Percentiles rank a stretch among this genome's conserved stretches.
These are phyloP conservation scores for Gallinago stenura DNA, from an alignment of 2,797 vertebrate genomes.

Conservation along the genomic window DNA sequence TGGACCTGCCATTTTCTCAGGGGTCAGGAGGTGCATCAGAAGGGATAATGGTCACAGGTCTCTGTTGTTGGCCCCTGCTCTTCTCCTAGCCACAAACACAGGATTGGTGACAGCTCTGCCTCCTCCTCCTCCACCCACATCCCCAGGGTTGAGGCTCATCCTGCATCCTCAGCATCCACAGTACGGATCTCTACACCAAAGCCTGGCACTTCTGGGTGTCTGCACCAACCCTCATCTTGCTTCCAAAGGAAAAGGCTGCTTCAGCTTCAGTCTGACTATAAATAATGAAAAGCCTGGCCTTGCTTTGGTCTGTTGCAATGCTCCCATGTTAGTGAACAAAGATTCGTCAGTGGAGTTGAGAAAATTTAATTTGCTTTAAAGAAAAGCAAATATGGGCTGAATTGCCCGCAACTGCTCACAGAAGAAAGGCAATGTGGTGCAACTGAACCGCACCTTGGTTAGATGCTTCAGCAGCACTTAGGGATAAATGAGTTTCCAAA, in stretches of 20 bases:
- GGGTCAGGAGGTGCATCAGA: background rate
- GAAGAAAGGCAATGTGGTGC: background rate
- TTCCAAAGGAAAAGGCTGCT: background rate
- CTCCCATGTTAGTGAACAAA: background rate
- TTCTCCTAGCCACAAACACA: background rate
- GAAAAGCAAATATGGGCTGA: background rate
- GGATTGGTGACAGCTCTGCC: background rate
- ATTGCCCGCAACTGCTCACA: fast-evolving
- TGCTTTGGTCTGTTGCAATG: background rate
- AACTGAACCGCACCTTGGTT: background rate
- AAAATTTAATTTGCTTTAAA: background rate
- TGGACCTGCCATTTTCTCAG: background rate
- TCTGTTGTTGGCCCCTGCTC: background rate
- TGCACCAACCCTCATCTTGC: background rate
- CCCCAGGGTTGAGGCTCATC: background rate
- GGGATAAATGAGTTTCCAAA: background rate
- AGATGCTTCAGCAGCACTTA: background rate
- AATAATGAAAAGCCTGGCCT: fast-evolving
- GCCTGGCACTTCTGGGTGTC: no score
- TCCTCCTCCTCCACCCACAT: background rate
- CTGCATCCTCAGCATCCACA: background rate
- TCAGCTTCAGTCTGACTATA: background rate
- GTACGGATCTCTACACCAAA: background rate
- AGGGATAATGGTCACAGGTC: no score
- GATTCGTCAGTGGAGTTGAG: background rate